phyloP scores from a whole-genome alignment of 1,140 invertebrate genomes.

The Penaeus japonicus region DNA sequence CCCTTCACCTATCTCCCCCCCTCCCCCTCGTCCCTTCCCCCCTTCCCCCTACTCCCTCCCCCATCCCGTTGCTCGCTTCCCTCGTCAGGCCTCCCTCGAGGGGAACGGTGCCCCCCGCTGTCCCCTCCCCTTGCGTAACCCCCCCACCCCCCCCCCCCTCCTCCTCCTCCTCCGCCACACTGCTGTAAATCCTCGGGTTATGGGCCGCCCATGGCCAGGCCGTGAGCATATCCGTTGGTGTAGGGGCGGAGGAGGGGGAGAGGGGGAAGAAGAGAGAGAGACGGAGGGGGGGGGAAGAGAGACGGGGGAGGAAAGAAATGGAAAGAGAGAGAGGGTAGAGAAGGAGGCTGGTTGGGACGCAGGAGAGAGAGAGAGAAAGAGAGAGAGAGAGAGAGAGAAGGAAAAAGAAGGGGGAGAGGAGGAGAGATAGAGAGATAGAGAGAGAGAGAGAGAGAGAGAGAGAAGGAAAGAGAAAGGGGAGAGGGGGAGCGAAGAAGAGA shows the following conservation, averaged over 20 bases:
- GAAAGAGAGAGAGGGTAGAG: background rate
- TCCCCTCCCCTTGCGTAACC: too few relatives aligned
- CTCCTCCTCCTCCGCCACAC: too few relatives aligned
- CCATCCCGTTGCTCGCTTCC: too few relatives aligned
- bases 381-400: background rate
- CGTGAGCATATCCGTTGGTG: background rate
- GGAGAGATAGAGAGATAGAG: background rate
- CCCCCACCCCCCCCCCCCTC: too few relatives aligned
- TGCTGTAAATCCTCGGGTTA: too few relatives aligned
- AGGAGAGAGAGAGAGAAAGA: background rate
- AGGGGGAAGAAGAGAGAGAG: background rate
- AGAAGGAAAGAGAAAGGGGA: background rate
- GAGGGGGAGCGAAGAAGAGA: background rate
- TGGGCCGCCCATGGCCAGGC: background rate
- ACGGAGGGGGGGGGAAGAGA: background rate
- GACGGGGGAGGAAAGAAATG: background rate
- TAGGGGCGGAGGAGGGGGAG: background rate
- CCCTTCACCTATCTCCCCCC: too few relatives aligned
- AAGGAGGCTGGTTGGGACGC: background rate
- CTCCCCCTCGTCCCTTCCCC: too few relatives aligned
- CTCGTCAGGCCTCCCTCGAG: too few relatives aligned
- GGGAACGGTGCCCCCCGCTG: too few relatives aligned
- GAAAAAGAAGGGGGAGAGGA: background rate
- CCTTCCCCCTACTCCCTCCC: too few relatives aligned
- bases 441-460: background rate